These are phyloP conservation scores for Imbricaverruca yamaguchii DNA, from an alignment of 2,888 invertebrate species.

Conservation along the genomic window DNA sequence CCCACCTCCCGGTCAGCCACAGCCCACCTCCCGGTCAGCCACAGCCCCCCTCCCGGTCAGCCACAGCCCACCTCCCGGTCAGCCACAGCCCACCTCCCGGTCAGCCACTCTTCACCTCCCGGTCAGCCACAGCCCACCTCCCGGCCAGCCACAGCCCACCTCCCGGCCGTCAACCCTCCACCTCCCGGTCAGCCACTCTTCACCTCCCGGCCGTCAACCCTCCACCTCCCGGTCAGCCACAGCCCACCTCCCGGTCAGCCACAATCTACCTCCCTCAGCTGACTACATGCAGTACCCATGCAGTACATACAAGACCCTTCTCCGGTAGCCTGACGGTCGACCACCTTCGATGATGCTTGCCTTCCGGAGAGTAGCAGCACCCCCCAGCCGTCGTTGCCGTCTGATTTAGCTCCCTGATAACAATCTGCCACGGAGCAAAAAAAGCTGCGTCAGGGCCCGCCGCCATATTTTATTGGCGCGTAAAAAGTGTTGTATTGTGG, in stretches of 20 bases:
- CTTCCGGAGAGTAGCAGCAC: neutral
- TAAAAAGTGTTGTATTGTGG: neutral
- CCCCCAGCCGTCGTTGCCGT: neutral
- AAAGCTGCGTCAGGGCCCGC: neutral
- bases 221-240: neutral
- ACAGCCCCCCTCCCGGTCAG: no score
- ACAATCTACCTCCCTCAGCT: neutral
- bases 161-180: no score
- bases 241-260: neutral
- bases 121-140: neutral
- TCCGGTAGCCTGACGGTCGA: no score
- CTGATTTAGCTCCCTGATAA: neutral
- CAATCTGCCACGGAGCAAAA: neutral
- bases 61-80: no score
- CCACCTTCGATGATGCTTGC: neutral
- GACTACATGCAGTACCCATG: neutral
- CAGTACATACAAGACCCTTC: no score
- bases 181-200: no score
- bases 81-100: neutral
- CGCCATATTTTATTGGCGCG: neutral
- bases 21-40: no score
- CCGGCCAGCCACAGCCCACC: neutral
- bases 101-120: no score
- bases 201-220: no score
- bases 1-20: no score